These are phyloP conservation scores for Pteronotus mesoamericanus DNA, from an alignment of 2,797 vertebrate genomes.

Conservation along the genomic window DNA sequence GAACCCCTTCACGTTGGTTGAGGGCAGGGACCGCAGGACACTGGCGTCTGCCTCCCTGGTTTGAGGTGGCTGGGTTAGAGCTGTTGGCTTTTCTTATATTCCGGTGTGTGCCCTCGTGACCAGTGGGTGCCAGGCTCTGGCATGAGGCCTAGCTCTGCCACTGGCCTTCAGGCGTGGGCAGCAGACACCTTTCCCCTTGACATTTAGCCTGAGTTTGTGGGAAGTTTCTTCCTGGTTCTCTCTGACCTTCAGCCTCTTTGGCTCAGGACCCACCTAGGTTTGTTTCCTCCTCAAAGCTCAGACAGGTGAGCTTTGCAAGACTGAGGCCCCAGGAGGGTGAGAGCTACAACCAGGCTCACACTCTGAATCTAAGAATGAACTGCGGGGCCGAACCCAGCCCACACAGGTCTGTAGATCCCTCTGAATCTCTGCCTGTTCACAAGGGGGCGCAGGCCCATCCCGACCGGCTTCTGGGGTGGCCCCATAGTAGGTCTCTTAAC, in stretches of 20 bases:
- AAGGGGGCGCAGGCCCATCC: not conserved
- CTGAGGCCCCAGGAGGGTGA: not conserved
- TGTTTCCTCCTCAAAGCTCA: slow-evolving; percentile 31
- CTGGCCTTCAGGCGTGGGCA: slow-evolving; percentile 26
- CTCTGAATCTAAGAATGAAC: not conserved
- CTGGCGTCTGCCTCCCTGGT: not conserved
- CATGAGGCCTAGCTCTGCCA: not conserved
- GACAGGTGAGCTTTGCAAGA: not conserved
- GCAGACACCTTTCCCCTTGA: slow-evolving; percentile 68
- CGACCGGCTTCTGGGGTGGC: not conserved
- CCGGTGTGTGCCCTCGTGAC: not conserved
- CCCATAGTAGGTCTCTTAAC: not conserved
- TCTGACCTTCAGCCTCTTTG: slow-evolving; percentile 68
- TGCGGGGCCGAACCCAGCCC: not conserved
- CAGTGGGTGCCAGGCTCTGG: not conserved
- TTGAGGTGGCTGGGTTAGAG: not conserved
- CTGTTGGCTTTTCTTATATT: not conserved
- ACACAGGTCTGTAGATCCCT: not conserved
- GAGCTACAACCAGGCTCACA: not conserved
- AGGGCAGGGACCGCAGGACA: not conserved
- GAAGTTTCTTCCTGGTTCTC: slow-evolving; percentile 65
- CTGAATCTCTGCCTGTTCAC: not conserved
- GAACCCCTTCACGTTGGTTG: not conserved
- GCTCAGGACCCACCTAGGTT: slow-evolving; percentile 15
- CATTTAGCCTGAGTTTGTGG: slow-evolving; percentile 64